Percentiles rank a stretch among this genome's conserved stretches.
These are phyloP conservation scores for Drosophila guanche DNA, from an alignment of 1,140 invertebrate species.

Conservation along the genomic window DNA sequence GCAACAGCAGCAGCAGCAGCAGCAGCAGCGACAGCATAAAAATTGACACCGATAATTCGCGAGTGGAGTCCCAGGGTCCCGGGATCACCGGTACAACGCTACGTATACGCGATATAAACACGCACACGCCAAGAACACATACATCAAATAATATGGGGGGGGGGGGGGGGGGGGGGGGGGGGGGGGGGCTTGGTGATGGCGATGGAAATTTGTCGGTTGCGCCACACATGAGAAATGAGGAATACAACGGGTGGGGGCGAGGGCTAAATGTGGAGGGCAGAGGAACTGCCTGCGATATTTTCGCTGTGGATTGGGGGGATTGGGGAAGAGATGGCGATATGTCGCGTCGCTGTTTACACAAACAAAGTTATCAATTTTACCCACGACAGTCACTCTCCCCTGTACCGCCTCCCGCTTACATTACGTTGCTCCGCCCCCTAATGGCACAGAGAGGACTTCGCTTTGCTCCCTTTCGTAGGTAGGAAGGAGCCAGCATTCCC, in stretches of 20 bases:
- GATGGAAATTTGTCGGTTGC: constrained; percentile 58
- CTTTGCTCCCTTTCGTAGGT: too few relatives aligned
- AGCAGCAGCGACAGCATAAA: constrained; percentile 52
- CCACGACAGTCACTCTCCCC: constrained; percentile 53
- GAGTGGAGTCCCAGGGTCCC: constrained; percentile 14
- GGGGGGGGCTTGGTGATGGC: not conserved
- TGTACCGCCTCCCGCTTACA: constrained; percentile 12
- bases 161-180: too few relatives aligned
- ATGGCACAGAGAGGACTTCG: too few relatives aligned
- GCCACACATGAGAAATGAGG: not conserved
- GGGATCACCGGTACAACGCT: constrained; percentile 36
- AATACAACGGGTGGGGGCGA: not conserved
- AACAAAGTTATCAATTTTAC: constrained; percentile 82
- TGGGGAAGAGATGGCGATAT: constrained; percentile 36
- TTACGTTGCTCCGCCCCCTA: not conserved
- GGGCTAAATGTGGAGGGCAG: not conserved
- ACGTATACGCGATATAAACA: constrained; percentile 78
- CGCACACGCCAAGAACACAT: constrained; percentile 75
- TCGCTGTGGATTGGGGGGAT: not conserved
- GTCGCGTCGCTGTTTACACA: constrained; percentile 80
- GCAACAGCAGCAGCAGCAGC: too few relatives aligned
- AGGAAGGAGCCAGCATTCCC: constrained; percentile 46
- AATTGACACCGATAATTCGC: constrained; percentile 79
- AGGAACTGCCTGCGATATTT: constrained; percentile 9
- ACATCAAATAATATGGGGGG: constrained; percentile 55